phyloP scores from a whole-genome alignment of 2,888 invertebrate genomes.

The Cabera pusaria region DNA sequence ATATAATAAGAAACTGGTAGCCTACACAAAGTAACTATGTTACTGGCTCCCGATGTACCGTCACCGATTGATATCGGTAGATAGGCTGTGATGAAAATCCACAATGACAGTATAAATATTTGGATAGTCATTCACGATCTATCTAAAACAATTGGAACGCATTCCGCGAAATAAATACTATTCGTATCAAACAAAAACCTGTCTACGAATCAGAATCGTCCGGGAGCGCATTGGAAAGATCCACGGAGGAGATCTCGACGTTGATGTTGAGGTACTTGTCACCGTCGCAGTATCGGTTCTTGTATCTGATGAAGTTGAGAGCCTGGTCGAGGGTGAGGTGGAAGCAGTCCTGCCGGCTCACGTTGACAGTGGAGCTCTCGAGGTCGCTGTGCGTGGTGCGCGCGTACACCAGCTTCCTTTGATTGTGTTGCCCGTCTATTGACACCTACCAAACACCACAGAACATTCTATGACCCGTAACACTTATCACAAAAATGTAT shows the following conservation, averaged over 20 bases:
- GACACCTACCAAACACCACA: conserved; percentile 54
- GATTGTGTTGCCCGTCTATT: conserved; percentile 56
- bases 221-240: conserved; percentile 28
- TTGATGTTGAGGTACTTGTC: conserved; percentile 55
- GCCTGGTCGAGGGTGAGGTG: conserved; percentile 67
- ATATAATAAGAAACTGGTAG: too few relatives aligned
- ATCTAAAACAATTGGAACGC: too few relatives aligned
- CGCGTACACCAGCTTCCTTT: conserved; percentile 56
- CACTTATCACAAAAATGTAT: too few relatives aligned
- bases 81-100: too few relatives aligned
- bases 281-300: conserved; percentile 57
- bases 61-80: too few relatives aligned
- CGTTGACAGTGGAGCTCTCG: conserved; percentile 57
- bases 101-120: too few relatives aligned
- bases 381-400: conserved; percentile 69
- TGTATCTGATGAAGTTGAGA: conserved; percentile 61
- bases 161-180: too few relatives aligned
- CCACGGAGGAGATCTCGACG: conserved; percentile 44
- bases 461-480: too few relatives aligned
- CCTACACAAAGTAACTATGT: too few relatives aligned
- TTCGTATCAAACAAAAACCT: too few relatives aligned
- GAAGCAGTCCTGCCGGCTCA: conserved; percentile 69
- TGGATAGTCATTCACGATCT: too few relatives aligned
- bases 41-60: too few relatives aligned
- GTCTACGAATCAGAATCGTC: conserved; percentile 46